Conservation (phyloP, 1,140 invertebrate genomes). For the Rhyacophila brunnea region DNA sequence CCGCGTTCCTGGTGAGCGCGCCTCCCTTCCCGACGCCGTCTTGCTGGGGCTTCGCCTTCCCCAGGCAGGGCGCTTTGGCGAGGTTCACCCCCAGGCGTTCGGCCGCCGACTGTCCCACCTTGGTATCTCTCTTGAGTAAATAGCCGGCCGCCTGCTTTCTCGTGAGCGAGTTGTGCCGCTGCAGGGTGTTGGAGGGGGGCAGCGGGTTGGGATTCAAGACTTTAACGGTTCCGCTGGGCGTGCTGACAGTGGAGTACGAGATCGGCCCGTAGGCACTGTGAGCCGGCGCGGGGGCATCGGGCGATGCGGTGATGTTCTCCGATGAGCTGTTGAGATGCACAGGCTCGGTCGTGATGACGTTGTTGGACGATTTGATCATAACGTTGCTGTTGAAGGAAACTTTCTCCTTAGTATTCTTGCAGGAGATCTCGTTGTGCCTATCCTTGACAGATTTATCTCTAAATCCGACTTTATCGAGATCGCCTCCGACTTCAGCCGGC, state of each 20-base stretch:
- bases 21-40: conserved; percentile 43
- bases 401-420: conserved; percentile 46
- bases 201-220: conserved; percentile 45
- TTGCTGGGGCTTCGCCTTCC: conserved; percentile 30
- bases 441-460: conserved; percentile 31
- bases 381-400: conserved; percentile 54
- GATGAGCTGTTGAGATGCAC: conserved; percentile 40
- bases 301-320: conserved; percentile 43
- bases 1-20: conserved; percentile 64
- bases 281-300: conserved; percentile 31
- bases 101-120: conserved; percentile 46
- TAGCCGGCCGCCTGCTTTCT: conserved; percentile 56
- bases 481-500: conserved; percentile 34
- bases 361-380: conserved; percentile 52
- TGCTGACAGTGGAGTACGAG: conserved; percentile 30
- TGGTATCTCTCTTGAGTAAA: conserved; percentile 46
- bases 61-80: conserved; percentile 39
- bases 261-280: conserved; percentile 25
- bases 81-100: conserved; percentile 49
- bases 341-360: conserved; percentile 54
- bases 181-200: conserved; percentile 51
- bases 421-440: conserved; percentile 39
- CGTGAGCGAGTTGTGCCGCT: conserved; percentile 59
- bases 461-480: conserved; percentile 32
- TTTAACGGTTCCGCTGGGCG: conserved; percentile 42